Evolutionary conservation across 2,113 vertebrate genomes (phyloP).

Genomic region (Blennius ocellaris): DNA sequence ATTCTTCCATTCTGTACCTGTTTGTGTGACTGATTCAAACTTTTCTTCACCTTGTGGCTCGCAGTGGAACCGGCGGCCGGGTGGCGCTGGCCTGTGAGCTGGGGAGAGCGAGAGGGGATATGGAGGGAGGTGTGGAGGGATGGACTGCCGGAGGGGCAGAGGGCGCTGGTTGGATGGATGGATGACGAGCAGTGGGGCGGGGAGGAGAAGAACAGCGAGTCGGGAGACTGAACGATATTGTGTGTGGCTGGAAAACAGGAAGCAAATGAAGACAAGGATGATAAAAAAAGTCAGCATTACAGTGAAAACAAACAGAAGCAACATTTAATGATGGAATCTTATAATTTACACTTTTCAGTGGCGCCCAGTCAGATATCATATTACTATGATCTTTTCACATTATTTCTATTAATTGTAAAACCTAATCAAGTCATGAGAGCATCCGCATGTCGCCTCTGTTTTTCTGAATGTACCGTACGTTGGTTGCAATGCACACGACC

Average conservation of each 20-base stretch:
- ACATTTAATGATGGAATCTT: not conserved
- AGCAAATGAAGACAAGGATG: not conserved
- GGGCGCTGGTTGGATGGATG: slow-evolving; percentile 17
- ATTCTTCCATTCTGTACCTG: slow-evolving; percentile 54
- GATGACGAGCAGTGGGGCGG: slow-evolving; percentile 22
- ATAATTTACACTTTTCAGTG: not conserved
- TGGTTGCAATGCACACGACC: not conserved
- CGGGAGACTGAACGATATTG: slow-evolving; percentile 58
- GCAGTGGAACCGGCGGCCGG: not conserved
- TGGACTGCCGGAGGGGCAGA: slow-evolving; percentile 11
- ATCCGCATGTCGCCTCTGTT: not conserved
- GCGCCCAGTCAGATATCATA: not conserved
- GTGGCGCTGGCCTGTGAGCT: slow-evolving; percentile 19
- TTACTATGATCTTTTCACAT: too few species aligned
- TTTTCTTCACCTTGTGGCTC: slow-evolving; percentile 46
- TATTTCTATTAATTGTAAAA: too few species aligned
- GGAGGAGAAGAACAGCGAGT: slow-evolving; percentile 6
- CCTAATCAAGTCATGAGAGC: not conserved
- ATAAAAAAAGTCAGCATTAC: not conserved
- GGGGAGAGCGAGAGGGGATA: slow-evolving; percentile 21
- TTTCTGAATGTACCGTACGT: not conserved
- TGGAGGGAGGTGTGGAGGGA: slow-evolving; percentile 21
- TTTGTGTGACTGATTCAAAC: slow-evolving; percentile 16
- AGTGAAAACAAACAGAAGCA: not conserved
- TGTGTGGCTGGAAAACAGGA: slow-evolving; percentile 44